These are phyloP conservation scores for Luidia sarsii DNA, from an alignment of 53 echinoderm and acorn worm species.

Conservation along the genomic window DNA sequence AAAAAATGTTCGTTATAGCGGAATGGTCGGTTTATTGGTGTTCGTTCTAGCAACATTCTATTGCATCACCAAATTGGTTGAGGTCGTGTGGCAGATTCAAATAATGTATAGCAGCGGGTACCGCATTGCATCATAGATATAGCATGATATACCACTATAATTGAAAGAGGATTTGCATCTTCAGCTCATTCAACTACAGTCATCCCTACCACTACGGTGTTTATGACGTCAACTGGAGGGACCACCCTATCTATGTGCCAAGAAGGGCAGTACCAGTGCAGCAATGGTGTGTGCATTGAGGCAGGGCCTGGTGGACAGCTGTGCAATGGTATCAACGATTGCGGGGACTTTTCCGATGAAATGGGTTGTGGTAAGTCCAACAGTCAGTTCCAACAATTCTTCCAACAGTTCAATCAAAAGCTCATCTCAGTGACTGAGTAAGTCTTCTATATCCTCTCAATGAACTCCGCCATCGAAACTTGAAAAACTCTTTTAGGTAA, in stretches of 20 bases:
- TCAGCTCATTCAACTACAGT: slow-evolving; percentile 20
- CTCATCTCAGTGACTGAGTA: too few species aligned
- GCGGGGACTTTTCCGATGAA: slow-evolving; percentile 83
- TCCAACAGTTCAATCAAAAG: not conserved
- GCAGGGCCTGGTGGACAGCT: slow-evolving; percentile 66
- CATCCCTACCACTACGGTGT: not conserved
- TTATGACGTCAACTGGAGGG: slow-evolving; percentile 62
- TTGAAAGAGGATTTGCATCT: too few species aligned
- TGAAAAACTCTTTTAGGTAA: not conserved
- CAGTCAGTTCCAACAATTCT: not conserved
- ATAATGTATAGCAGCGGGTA: too few species aligned
- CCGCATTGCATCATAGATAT: too few species aligned
- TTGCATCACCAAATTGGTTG: too few species aligned
- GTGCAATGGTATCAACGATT: slow-evolving; percentile 77
- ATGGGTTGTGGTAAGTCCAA: slow-evolving; percentile 75
- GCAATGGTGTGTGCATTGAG: slow-evolving; percentile 70
- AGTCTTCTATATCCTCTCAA: not conserved
- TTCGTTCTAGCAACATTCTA: too few species aligned
- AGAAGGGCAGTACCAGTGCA: slow-evolving; percentile 76
- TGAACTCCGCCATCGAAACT: not conserved
- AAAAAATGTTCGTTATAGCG: too few species aligned
- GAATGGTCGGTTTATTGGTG: too few species aligned
- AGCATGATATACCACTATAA: too few species aligned
- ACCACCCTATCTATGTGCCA: slow-evolving; percentile 59
- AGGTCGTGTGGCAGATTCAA: too few species aligned